A percentile compares a stretch with the other conserved stretches of the same genome.
phyloP scores from a whole-genome alignment of 2,888 invertebrate species.

The Cheilosia scutellata region DNA sequence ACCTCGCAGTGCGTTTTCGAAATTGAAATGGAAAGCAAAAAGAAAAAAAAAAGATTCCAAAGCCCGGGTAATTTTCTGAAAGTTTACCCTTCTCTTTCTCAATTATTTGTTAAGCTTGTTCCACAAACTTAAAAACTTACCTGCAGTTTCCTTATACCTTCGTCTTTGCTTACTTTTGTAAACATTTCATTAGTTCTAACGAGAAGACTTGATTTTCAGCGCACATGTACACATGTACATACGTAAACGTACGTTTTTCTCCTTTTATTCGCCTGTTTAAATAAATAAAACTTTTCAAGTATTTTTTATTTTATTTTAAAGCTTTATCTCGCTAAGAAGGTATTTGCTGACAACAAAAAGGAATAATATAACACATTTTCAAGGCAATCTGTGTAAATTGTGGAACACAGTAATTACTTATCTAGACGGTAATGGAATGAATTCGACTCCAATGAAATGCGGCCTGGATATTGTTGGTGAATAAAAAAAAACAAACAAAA shows the following conservation, averaged over 20 bases:
- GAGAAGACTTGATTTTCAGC: slow-evolving; percentile 27
- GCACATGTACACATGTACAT: background rate
- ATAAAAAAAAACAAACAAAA: no score
- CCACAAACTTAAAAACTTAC: slow-evolving; percentile 9
- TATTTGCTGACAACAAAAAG: background rate
- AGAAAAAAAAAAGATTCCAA: background rate
- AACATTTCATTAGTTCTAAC: slow-evolving; percentile 56
- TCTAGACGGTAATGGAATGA: background rate
- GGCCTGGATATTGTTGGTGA: no score
- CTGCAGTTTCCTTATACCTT: slow-evolving; percentile 12
- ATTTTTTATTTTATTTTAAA: slow-evolving; percentile 16
- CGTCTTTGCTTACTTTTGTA: slow-evolving; percentile 15
- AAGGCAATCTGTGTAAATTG: background rate
- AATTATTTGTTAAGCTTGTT: slow-evolving; percentile 41
- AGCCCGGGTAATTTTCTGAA: slow-evolving; percentile 17
- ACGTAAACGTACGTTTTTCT: background rate
- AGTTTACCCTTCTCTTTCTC: slow-evolving; percentile 26
- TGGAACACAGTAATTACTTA: background rate
- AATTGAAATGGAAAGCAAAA: background rate
- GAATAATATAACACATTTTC: background rate
- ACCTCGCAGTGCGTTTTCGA: background rate
- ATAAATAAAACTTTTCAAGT: slow-evolving; percentile 13
- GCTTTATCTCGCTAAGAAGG: background rate
- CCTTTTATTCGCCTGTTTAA: background rate
- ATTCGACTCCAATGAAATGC: background rate